Base-by-base conservation (phyloP, 2,113 vertebrate species). In the Onychorhynchus coronatus region DNA sequence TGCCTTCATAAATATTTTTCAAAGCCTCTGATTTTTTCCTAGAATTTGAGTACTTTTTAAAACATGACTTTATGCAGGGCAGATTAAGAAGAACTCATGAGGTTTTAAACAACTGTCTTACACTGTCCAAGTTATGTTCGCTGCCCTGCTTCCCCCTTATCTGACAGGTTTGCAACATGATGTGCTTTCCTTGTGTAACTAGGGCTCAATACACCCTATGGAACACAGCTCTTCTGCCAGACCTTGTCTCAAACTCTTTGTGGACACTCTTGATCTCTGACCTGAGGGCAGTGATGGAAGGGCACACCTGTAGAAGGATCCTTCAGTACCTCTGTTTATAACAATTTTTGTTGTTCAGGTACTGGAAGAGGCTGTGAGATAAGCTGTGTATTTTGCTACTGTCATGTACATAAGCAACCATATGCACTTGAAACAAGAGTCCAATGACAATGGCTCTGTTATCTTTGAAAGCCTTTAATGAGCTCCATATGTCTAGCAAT, bases 401-500 rank as follows among this genome's bases (percentile, higher is more conserved):
- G 52, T 86, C 76, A 61, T 90, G 82, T 94, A 86, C 72, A 75
- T 74, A 88, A 92, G 79, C 79, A 95, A 75, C 59, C 85, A 94
- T 93, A 92, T 93, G 95, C 79, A 97, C 95, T 97, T 96, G 93
- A 94, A 94, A 84, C 67, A 88, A 78, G 90, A 95, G 75, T 94
- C 93, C 95, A 96, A 96, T 96, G 93, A 97, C 96, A 97, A 95
- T 96, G 95, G 90, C 33, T 91, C 82, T 84, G 90, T 95, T 96
- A 90, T 97, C 95, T 96, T 95, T 94, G 92, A 95, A 96, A 90
- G 79, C 55, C 55, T 96, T 93, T 97, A 97, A 96, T 95, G 95
- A 96, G 88, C 93, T 93, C 95, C 95, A 94, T 96, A 96, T 96
- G 95, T 85, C 93, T 95, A 84, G 41, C 95, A 97, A 95, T 97